Evolutionary conservation across 1,140 invertebrate species (phyloP), one percentile per base, ranked within the genome.

Genomic region (Ceratitis capitata): DNA sequence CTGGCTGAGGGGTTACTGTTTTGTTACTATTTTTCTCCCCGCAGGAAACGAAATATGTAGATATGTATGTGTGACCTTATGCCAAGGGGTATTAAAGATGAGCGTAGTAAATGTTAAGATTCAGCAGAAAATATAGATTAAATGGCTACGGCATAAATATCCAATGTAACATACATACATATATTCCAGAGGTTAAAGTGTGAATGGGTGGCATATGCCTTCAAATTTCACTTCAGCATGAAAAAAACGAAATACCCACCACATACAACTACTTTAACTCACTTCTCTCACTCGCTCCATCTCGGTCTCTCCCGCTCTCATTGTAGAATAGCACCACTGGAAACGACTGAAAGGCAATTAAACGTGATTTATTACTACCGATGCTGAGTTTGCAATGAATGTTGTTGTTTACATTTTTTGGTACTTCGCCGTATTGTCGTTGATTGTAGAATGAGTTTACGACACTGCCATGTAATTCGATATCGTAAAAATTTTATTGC

Each of bases 311-410:
- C n/a, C n/a, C n/a, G n/a, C n/a, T n/a, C n/a, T n/a, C n/a, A n/a
- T n/a, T n/a, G n/a, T n/a, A n/a, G n/a, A 45, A 74, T n/a, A 78
- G 23, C n/a, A 12, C 0, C 35, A 23, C 19, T 78, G 23, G 69
- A 78, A 19, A 39, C 32, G 26, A 19, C 49, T 53, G 49, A 53
- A 83, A 83, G 82, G 82, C 47, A 83, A 51, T 83, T 83, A 83
- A 83, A 83, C 82, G 82, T 83, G 82, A 83, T 83, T 83, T 83
- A 83, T 83, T 83, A 23, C 42, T 42, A 78, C 69, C 69, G 69
- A 45, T 78, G 39, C n/a, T 78, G 39, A 12, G 39, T 45, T 45
- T 47, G n/a, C 69, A 19, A 29, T 26, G 14, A 19, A 9, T 69
- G 29, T 69, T 78, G n/a, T 78, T 78, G 16, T 69, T 69, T 45